Conservation (phyloP, 2,888 invertebrate genomes). For the Lithophane socia region DNA sequence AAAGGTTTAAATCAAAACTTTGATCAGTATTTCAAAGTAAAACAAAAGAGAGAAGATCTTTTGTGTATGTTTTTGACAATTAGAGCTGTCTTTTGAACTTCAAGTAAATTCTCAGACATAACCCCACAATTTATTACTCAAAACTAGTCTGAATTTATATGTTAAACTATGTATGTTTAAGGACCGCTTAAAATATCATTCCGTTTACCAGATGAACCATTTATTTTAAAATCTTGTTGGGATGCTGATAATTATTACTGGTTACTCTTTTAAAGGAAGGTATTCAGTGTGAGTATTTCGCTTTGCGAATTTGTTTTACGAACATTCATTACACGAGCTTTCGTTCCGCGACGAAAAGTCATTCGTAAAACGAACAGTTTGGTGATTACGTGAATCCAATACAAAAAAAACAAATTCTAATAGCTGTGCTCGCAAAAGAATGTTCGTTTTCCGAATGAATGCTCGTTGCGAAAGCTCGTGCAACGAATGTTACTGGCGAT, state of each 20-base stretch:
- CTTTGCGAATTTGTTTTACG: not conserved
- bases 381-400: not conserved
- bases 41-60: conserved; percentile 14
- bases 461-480: not conserved
- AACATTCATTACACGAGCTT: not conserved
- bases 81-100: not conserved
- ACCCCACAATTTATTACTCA: not conserved
- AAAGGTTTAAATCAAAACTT: not conserved
- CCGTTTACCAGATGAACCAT: not conserved
- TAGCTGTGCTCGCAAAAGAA: not conserved
- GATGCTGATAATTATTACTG: not conserved
- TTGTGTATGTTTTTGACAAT: conserved; percentile 15
- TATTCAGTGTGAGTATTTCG: not conserved
- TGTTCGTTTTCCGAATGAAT: not conserved
- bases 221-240: not conserved
- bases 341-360: not conserved
- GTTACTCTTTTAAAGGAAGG: not conserved
- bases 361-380: not conserved
- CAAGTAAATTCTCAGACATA: conserved; percentile 2
- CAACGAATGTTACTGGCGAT: not conserved
- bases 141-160: not conserved
- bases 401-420: not conserved
- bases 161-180: not conserved
- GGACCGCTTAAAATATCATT: not conserved
- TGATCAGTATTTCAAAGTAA: not conserved